These are phyloP conservation scores for Agrenia bidenticulata DNA, from an alignment of 2,888 invertebrate genomes.

Conservation along the genomic window DNA sequence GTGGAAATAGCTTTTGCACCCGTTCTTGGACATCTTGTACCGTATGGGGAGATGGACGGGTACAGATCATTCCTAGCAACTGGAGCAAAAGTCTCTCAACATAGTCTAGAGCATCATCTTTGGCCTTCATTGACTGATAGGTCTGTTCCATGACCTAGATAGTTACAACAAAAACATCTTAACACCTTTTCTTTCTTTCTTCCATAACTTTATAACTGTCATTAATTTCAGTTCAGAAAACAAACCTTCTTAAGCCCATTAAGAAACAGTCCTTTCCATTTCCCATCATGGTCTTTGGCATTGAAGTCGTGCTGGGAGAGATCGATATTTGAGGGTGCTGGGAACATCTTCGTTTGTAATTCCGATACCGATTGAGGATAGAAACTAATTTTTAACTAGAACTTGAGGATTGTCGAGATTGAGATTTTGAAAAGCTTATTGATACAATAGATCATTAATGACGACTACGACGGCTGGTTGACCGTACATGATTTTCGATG, in stretches of 20 bases:
- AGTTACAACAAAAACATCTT: background rate
- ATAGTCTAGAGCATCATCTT: constrained; percentile 86
- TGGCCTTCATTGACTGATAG: constrained; percentile 79
- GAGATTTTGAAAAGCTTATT: too few species aligned
- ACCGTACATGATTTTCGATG: too few species aligned
- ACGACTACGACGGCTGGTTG: too few species aligned
- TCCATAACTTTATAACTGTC: too few species aligned
- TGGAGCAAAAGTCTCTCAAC: constrained; percentile 88
- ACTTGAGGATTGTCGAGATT: too few species aligned
- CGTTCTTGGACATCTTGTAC: constrained; percentile 87
- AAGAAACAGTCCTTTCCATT: constrained; percentile 90
- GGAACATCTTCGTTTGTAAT: constrained; percentile 41
- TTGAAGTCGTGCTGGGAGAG: constrained; percentile 18
- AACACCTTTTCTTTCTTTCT: too few species aligned
- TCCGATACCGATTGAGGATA: too few species aligned
- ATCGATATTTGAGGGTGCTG: constrained; percentile 47
- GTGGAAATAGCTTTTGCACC: constrained; percentile 89
- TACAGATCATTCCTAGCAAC: constrained; percentile 83
- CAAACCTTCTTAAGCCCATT: constrained; percentile 80
- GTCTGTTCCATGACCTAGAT: constrained; percentile 83
- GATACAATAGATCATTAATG: too few species aligned
- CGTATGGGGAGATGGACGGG: constrained; percentile 65
- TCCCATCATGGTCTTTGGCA: constrained; percentile 72
- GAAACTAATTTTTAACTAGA: too few species aligned
- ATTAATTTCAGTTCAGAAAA: background rate